phyloP scores from a whole-genome alignment of 2,113 vertebrate species.

The Brachypteracias leptosomus region DNA sequence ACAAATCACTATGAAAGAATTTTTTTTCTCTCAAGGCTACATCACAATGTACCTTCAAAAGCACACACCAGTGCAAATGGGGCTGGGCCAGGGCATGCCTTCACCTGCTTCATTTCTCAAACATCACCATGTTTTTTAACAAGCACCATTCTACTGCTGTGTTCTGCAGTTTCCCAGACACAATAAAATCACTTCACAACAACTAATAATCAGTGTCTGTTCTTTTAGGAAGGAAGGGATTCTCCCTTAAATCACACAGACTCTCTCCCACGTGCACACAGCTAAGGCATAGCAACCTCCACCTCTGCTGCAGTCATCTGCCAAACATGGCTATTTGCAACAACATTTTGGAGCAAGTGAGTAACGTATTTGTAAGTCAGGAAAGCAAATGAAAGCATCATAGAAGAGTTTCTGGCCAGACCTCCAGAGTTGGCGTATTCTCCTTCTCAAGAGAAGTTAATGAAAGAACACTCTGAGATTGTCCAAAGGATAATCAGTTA shows the following conservation, averaged over 20 bases:
- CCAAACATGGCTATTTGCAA: neutral
- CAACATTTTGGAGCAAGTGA: neutral
- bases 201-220: neutral
- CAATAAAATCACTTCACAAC: neutral
- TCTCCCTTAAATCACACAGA: neutral
- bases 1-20: neutral
- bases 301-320: neutral
- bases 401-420: neutral
- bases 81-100: neutral
- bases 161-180: neutral
- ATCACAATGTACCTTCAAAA: neutral
- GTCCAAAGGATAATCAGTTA: neutral
- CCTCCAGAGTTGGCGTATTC: neutral
- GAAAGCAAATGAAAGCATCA: neutral
- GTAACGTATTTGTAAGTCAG: neutral
- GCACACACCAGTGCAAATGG: fast-evolving
- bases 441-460: neutral
- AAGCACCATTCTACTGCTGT: neutral
- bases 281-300: neutral
- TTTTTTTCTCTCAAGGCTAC: neutral
- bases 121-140: neutral
- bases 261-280: neutral
- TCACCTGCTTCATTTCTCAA: neutral
- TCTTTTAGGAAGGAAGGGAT: neutral
- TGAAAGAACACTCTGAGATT: neutral